phyloP scores from a whole-genome alignment of 2,113 vertebrate genomes.

The Charadrius vociferus region DNA sequence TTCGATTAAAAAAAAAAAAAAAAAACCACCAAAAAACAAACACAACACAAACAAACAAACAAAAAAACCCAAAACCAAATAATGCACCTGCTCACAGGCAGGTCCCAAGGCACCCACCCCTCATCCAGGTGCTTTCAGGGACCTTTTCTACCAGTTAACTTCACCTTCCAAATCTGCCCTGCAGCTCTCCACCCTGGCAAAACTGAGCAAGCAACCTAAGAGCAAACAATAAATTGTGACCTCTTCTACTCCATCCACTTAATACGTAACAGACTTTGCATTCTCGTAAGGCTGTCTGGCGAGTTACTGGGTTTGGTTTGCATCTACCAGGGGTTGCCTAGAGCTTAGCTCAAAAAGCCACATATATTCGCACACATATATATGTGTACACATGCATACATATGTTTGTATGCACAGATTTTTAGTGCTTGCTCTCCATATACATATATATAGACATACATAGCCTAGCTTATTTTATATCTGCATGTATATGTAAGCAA shows the following conservation, averaged over 20 bases:
- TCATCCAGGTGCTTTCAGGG: not conserved
- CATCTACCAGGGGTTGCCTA: not conserved
- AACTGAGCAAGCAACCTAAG: slow-evolving; percentile 38
- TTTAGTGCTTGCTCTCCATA: not conserved
- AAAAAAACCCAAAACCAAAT: too few species aligned
- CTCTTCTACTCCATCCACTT: slow-evolving; percentile 13
- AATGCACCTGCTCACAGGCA: not conserved
- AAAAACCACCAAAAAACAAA: not conserved
- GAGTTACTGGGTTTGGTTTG: not conserved
- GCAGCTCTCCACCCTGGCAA: not conserved
- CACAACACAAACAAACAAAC: not conserved
- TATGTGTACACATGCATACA: too few species aligned
- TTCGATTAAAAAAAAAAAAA: not conserved
- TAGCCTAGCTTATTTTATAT: not conserved
- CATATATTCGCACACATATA: not conserved
- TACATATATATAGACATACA: not conserved
- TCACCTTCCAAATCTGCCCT: not conserved
- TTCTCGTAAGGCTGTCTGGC: not conserved
- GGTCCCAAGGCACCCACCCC: not conserved
- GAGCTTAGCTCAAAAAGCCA: not conserved
- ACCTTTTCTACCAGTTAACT: not conserved
- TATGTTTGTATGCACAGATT: not conserved
- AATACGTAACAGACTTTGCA: not conserved
- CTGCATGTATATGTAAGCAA: not conserved
- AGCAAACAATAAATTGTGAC: slow-evolving; percentile 18